Conservation (phyloP, 2,888 invertebrate genomes). For the Augochlorella aurata region DNA sequence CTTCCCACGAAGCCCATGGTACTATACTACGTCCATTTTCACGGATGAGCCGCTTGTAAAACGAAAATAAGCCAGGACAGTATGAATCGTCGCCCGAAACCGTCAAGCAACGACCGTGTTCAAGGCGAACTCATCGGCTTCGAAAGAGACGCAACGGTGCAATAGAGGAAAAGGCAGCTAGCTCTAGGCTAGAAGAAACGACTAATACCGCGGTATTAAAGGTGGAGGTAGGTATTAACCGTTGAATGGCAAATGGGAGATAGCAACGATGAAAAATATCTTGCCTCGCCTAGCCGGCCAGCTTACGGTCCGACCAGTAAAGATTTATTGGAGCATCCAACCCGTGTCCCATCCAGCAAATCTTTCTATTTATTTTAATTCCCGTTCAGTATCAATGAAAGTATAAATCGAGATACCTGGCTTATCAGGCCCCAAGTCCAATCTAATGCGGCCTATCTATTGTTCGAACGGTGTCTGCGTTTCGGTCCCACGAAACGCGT, state of each 20-base stretch:
- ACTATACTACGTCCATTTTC: constrained; percentile 4
- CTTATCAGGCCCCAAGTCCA: background rate
- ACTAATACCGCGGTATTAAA: background rate
- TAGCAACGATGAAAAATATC: background rate
- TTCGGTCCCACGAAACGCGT: background rate
- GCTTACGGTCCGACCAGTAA: background rate
- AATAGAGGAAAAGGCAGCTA: background rate
- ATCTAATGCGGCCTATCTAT: background rate
- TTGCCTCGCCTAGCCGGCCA: background rate
- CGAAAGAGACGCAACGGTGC: background rate
- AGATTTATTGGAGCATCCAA: constrained; percentile 1
- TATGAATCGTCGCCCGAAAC: background rate
- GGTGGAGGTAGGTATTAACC: background rate
- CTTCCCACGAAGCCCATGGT: too few relatives aligned
- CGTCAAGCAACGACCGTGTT: constrained; percentile 9
- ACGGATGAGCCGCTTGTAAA: constrained; percentile 16
- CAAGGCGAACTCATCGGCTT: constrained; percentile 22
- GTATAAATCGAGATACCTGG: background rate
- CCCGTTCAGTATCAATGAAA: background rate
- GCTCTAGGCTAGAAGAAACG: background rate
- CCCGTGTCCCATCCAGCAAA: background rate
- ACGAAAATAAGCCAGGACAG: constrained; percentile 5
- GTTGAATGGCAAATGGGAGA: background rate
- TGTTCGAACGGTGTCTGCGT: background rate
- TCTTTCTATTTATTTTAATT: constrained; percentile 2